Percentiles rank a stretch among this genome's conserved stretches.
Conservation (phyloP, 2,888 invertebrate genomes). For the Hirtodrosophila alboralis region DNA sequence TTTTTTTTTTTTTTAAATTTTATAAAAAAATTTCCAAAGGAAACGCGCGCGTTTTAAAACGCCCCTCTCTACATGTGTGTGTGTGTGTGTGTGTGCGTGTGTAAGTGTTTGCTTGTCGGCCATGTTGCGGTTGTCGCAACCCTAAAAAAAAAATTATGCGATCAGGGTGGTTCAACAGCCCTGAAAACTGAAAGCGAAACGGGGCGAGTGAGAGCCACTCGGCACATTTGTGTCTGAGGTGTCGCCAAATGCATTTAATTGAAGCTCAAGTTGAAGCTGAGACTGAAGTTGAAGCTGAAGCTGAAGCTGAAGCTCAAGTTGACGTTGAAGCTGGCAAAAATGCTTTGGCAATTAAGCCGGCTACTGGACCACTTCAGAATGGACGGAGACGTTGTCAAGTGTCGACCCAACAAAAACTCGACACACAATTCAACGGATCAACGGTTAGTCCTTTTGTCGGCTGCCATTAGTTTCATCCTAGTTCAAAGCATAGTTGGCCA, state of each 20-base stretch:
- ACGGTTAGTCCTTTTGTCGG: conserved; percentile 26
- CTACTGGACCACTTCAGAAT: conserved; percentile 16
- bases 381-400: conserved; percentile 52
- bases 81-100: conserved; percentile 5
- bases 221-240: conserved; percentile 53
- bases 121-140: conserved; percentile 64
- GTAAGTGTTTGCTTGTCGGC: conserved; percentile 58
- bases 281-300: conserved; percentile 16
- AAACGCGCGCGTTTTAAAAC: conserved; percentile 73
- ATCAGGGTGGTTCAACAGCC: conserved; percentile 42
- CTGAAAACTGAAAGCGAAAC: too few species aligned
- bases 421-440: conserved; percentile 24
- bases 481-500: conserved; percentile 75
- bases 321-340: conserved; percentile 32
- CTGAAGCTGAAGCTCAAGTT: conserved; percentile 57
- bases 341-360: conserved; percentile 60
- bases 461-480: conserved; percentile 70
- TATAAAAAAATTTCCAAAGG: conserved; percentile 1
- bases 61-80: conserved; percentile 30
- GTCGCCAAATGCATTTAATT: conserved; percentile 76
- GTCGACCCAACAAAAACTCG: conserved; percentile 11
- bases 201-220: neutral
- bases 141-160: conserved; percentile 41
- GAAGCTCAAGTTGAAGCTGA: conserved; percentile 41
- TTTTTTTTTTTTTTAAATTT: too few species aligned